Evolutionary conservation across 2,113 vertebrate genomes (phyloP), one percentile per base, ranked within the genome.

Genomic region (Misgurnus anguillicaudatus): DNA sequence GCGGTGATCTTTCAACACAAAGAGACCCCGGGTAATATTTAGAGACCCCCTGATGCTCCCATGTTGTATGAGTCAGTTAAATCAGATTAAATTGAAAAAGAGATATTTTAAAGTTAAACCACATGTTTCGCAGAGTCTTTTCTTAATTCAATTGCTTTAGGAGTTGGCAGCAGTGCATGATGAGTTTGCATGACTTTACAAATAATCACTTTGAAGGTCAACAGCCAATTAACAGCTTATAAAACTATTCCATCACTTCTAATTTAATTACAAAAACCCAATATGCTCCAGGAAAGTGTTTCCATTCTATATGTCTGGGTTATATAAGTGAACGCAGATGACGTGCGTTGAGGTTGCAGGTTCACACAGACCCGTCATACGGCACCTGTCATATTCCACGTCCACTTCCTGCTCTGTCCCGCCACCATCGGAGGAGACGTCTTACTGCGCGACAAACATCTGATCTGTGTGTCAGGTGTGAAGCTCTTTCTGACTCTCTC

Each of bases 401-500:
- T 48, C 47, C 9, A 24, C 16, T 53, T 58, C 16, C 48, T 69
- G 24, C 45, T 0, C 19, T 16, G 62, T 13, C 9, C 3, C 47
- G 47, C 47, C 47, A 16, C n/a, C 11, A 17, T 42, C 9, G 42
- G 53, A 72, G 53, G 58, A 72, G 55, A 93, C 90, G 92, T 93
- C 92, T 92, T 90, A 89, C 90, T 89, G 90, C 91, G 91, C 90
- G 91, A 94, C 93, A 90, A 93, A 94, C 92, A 94, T 86, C 87
- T 86, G 92, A 95, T 92, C 92, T 90, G 76, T 11, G 90, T 92
- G 91, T 95, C 93, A 93, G 90, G 91, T 95, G 93, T 94, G 79
- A 85, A 75, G 89, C 86, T 94, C 92, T 94, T 89, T 89, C 88
- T 88, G 83, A 89, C 93, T 91, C 91, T 90, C 87, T 89, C 82